phyloP scores from a whole-genome alignment of 2,888 invertebrate species.

The Drosophila siamana region DNA sequence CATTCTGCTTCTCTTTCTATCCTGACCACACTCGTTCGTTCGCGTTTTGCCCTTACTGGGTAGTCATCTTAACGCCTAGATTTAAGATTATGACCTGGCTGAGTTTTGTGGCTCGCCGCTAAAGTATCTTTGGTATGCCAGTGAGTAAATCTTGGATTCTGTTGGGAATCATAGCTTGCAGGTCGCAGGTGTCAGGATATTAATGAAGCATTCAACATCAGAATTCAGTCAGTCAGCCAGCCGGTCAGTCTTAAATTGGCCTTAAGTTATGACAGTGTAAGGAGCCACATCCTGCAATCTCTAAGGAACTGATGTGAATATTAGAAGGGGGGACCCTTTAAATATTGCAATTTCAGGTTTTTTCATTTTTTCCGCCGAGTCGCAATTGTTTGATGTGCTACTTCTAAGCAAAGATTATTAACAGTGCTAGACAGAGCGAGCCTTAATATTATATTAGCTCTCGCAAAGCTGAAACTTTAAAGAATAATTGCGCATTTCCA shows the following conservation, averaged over 20 bases:
- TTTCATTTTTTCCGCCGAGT: too few relatives aligned
- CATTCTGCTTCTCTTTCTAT: too few relatives aligned
- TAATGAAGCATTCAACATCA: conserved; percentile 43
- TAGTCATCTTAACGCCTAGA: conserved; percentile 72
- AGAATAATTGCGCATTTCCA: too few relatives aligned
- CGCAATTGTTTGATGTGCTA: too few relatives aligned
- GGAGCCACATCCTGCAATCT: neutral
- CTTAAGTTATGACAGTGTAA: conserved; percentile 21
- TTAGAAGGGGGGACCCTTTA: too few relatives aligned
- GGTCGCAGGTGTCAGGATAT: conserved; percentile 47
- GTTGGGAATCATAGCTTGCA: conserved; percentile 21
- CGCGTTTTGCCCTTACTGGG: neutral
- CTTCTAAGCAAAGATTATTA: too few relatives aligned
- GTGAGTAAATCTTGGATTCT: conserved; percentile 68
- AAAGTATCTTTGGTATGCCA: conserved; percentile 58
- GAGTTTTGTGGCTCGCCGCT: conserved; percentile 74
- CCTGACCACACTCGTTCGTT: neutral
- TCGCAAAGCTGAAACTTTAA: too few relatives aligned
- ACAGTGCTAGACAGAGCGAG: too few relatives aligned
- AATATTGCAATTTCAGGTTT: too few relatives aligned
- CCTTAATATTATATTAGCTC: too few relatives aligned
- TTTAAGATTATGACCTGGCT: conserved; percentile 78
- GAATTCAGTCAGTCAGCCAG: neutral
- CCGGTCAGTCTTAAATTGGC: conserved; percentile 25
- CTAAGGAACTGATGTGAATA: conserved; percentile 27